Evolutionary conservation across 1,140 invertebrate species (phyloP).

Genomic region (Drosophila littoralis): DNA sequence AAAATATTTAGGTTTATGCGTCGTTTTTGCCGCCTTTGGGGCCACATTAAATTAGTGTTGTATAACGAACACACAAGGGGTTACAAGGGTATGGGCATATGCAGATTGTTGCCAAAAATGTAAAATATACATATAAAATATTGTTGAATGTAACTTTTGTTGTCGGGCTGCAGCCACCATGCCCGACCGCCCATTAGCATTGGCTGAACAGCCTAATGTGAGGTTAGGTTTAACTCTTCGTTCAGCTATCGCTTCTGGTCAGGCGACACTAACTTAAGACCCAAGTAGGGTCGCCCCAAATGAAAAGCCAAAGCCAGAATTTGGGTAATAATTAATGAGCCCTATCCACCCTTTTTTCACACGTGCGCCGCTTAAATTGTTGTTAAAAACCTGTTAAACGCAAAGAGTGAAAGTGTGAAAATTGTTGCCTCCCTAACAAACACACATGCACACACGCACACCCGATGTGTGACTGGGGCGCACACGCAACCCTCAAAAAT

Average conservation of each 20-base stretch:
- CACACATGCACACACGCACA: conserved; percentile 15
- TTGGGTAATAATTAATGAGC: conserved; percentile 38
- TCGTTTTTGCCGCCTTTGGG: conserved; percentile 63
- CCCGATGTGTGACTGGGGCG: conserved; percentile 27
- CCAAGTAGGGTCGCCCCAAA: background rate
- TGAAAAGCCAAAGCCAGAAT: conserved; percentile 13
- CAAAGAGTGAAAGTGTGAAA: conserved; percentile 80
- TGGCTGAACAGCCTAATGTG: conserved; percentile 15
- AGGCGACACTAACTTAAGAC: conserved; percentile 11
- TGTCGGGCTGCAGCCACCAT: background rate
- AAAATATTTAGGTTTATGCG: conserved; percentile 76
- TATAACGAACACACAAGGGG: conserved; percentile 46
- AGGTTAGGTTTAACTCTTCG: conserved; percentile 22
- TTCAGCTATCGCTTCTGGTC: background rate
- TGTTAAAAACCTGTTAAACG: conserved; percentile 73
- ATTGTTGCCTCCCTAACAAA: conserved; percentile 36
- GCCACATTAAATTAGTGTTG: conserved; percentile 71
- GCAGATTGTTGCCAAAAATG: conserved; percentile 51
- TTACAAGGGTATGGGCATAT: conserved; percentile 19
- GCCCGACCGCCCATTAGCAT: conserved; percentile 12
- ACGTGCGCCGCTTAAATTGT: conserved; percentile 41
- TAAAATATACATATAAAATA: conserved; percentile 29
- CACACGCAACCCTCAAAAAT: conserved; percentile 72
- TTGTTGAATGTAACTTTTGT: conserved; percentile 3
- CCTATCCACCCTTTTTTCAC: conserved; percentile 47